Evolutionary conservation across 2,797 vertebrate genomes (phyloP).

Genomic region (Melanotaenia pygmaea): DNA sequence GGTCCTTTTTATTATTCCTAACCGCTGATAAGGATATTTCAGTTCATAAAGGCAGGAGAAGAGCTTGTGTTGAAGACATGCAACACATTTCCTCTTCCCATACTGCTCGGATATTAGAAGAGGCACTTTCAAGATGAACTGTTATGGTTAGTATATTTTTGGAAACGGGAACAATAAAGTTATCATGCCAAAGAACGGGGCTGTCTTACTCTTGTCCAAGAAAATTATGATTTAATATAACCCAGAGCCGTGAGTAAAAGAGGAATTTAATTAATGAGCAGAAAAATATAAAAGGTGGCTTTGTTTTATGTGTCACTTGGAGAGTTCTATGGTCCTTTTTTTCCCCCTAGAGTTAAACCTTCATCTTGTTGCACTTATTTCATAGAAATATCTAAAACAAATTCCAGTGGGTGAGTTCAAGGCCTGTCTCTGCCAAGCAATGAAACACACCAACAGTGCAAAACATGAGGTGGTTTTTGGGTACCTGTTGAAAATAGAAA

Average conservation of each 20-base stretch:
- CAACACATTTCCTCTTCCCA: slow-evolving; percentile 57
- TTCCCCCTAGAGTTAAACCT: slow-evolving; percentile 48
- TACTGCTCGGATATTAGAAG: slow-evolving; percentile 56
- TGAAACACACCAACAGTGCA: slow-evolving; percentile 34
- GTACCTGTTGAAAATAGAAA: slow-evolving; percentile 38
- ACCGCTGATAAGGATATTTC: slow-evolving; percentile 69
- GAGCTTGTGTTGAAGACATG: slow-evolving; percentile 54
- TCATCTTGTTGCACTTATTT: slow-evolving; percentile 71
- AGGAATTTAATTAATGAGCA: slow-evolving; percentile 67
- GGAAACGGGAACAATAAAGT: slow-evolving; percentile 69
- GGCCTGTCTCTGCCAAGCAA: slow-evolving; percentile 61
- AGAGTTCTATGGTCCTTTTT: slow-evolving; percentile 41
- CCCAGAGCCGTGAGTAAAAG: slow-evolving; percentile 50
- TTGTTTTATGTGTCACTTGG: slow-evolving; percentile 67
- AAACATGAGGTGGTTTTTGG: slow-evolving; percentile 42
- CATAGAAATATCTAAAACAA: slow-evolving; percentile 70
- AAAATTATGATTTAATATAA: slow-evolving; percentile 72
- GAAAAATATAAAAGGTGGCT: slow-evolving; percentile 62
- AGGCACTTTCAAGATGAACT: slow-evolving; percentile 57
- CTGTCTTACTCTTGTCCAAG: slow-evolving; percentile 59
- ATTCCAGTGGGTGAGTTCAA: slow-evolving; percentile 66
- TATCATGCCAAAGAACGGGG: slow-evolving; percentile 70
- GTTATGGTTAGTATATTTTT: slow-evolving; percentile 58
- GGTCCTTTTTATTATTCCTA: slow-evolving; percentile 54
- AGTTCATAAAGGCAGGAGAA: slow-evolving; percentile 42